Evolutionary conservation across 2,797 vertebrate genomes (phyloP).

Genomic region (Acrocephalus scirpaceus): DNA sequence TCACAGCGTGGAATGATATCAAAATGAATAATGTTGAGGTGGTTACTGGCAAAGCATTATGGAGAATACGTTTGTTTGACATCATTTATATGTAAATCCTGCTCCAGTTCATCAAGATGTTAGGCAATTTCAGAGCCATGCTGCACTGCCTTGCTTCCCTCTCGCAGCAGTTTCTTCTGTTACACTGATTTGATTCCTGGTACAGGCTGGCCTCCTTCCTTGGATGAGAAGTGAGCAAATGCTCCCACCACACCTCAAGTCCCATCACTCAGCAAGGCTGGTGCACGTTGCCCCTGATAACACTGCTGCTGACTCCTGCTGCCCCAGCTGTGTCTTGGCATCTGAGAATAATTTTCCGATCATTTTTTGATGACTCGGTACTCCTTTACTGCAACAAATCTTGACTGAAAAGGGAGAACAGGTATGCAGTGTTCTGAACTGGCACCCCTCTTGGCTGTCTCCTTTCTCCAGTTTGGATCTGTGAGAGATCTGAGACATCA

Average conservation of each 20-base stretch:
- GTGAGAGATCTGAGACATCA: not conserved
- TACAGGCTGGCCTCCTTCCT: not conserved
- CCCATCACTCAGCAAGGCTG: not conserved
- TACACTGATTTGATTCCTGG: not conserved
- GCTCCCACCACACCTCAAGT: not conserved
- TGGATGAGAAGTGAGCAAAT: not conserved
- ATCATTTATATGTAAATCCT: constrained; percentile 72
- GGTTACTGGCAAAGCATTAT: constrained; percentile 62
- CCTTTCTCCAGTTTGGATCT: not conserved
- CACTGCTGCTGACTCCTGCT: not conserved
- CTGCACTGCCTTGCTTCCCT: not conserved
- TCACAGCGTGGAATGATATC: constrained; percentile 42
- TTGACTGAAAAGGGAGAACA: not conserved
- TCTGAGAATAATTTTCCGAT: not conserved
- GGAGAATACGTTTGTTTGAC: constrained; percentile 28
- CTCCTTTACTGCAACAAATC: not conserved
- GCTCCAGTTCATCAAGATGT: constrained; percentile 45
- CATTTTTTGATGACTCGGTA: not conserved
- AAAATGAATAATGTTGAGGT: constrained; percentile 64
- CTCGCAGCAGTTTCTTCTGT: not conserved
- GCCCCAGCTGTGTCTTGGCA: not conserved
- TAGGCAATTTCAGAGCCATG: constrained; percentile 36
- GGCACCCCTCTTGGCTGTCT: not conserved
- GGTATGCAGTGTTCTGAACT: not conserved
- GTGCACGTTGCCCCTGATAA: not conserved